Base-by-base conservation (phyloP, 2,113 vertebrate species). In the Pollachius pollachius region DNA sequence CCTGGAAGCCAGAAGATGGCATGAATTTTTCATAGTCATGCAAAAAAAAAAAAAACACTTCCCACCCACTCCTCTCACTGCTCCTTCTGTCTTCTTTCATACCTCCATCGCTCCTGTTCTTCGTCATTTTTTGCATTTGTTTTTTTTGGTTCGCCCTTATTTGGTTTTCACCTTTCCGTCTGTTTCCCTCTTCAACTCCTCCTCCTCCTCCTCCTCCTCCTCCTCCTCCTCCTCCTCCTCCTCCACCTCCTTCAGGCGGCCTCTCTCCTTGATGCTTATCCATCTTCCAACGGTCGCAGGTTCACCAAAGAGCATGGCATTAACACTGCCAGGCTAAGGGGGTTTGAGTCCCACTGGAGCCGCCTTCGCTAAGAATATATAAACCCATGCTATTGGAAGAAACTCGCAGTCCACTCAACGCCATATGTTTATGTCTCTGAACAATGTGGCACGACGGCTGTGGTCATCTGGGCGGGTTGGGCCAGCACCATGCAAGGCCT, bases 21-120 rank as follows among this genome's bases (percentile, higher is more conserved):
- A 86, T 89, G 71, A 85, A 90, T 88, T 81, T 89, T 90, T 90
- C 72, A 90, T 87, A 68, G 77, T 84, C 72, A 48, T 9, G 41
- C 41, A 48, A 48, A 48, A 48, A 48, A 86, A 67, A 74, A 78
- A 88, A 71, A 86, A 79, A 77, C 79, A 83, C 80, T 7, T 68
- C 62, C 41, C 63, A 62, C 65, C 12, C 18, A 34, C 30, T 41
- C 57, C 52, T 57, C 76, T 71, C 71, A 57, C 71, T 37, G 25
- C 69, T 70, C 69, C 64, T 64, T 56, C 25, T 71, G 21, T 75
- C 70, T 69, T n/a, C 5, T 63, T 72, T 61, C 70, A 23, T 52
- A 63, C 64, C 56, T 27, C 62, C 21, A 3, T 70, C 54, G 70
- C 25, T 1, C 57, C 41, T 57, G 15, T 57, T 57, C n/a, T 16